Percentiles rank a stretch among this genome's conserved stretches.
phyloP scores from a whole-genome alignment of 2,113 vertebrate species.

The Nerophis ophidion region DNA sequence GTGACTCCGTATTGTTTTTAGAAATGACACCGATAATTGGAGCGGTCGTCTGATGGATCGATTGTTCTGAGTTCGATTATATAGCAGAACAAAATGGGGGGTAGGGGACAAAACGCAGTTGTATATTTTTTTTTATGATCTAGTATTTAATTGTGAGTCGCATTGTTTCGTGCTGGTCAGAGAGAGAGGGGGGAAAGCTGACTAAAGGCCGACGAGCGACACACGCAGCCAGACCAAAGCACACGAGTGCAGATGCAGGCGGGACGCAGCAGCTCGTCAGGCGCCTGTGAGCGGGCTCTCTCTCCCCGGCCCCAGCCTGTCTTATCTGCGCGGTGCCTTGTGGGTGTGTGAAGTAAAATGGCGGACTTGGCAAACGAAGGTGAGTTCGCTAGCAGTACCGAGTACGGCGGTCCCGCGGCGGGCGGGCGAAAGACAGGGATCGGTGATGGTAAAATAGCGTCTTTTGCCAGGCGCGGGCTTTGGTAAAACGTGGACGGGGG shows the following conservation, averaged over 20 bases:
- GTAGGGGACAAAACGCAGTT: too few relatives aligned
- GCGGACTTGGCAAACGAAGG: conserved; percentile 87
- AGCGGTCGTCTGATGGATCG: too few relatives aligned
- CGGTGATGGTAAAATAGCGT: neutral
- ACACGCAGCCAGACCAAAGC: conserved; percentile 12
- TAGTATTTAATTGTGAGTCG: neutral
- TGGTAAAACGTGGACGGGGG: neutral
- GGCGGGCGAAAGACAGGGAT: conserved; percentile 52
- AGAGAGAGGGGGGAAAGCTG: neutral
- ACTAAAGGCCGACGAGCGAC: conserved; percentile 6
- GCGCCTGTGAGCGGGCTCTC: neutral
- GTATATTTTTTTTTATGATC: too few relatives aligned
- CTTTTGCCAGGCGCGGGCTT: neutral
- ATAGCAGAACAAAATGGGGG: too few relatives aligned
- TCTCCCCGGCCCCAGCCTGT: conserved; percentile 25
- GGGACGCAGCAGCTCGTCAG: neutral
- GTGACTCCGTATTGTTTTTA: too few relatives aligned
- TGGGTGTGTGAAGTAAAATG: conserved; percentile 85
- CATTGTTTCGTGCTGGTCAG: neutral
- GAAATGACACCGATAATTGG: too few relatives aligned
- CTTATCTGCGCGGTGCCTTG: conserved; percentile 75
- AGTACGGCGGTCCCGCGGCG: conserved; percentile 26
- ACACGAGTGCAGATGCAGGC: conserved; percentile 8
- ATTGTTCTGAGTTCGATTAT: too few relatives aligned
- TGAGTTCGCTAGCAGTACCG: conserved; percentile 53